These are phyloP conservation scores for Etheostoma perlongum DNA, from an alignment of 2,797 vertebrate species.

Conservation along the genomic window DNA sequence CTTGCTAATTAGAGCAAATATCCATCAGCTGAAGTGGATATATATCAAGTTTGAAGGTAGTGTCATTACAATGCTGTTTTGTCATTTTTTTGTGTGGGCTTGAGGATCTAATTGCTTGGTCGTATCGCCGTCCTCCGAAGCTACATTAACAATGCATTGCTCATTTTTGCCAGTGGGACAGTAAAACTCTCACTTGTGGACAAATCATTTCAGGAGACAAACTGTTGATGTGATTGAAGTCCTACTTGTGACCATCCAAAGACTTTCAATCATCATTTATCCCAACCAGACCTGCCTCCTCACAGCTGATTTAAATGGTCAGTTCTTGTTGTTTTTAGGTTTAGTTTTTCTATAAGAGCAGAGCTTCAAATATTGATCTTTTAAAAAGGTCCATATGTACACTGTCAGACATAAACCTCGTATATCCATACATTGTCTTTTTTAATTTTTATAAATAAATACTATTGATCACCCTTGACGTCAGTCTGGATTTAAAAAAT, in stretches of 20 bases:
- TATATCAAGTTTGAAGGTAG: conserved; percentile 23
- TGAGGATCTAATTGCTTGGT: not conserved
- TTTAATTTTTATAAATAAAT: too few relatives aligned
- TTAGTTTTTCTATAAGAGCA: not conserved
- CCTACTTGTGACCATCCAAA: conserved; percentile 19
- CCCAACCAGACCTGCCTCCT: conserved; percentile 19
- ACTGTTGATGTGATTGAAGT: conserved; percentile 40
- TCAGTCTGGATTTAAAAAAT: too few relatives aligned
- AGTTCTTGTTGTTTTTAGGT: conserved; percentile 8
- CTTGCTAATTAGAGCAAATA: conserved; percentile 52
- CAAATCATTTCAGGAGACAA: conserved; percentile 34
- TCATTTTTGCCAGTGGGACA: conserved; percentile 27
- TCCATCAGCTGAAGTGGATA: conserved; percentile 38
- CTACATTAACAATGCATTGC: conserved; percentile 25
- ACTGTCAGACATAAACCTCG: too few relatives aligned
- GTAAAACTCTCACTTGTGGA: conserved; percentile 33
- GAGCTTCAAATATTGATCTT: conserved; percentile 15
- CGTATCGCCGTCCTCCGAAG: not conserved
- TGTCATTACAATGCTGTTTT: conserved; percentile 22
- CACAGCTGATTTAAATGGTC: conserved; percentile 30
- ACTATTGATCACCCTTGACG: too few relatives aligned
- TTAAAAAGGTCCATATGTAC: not conserved
- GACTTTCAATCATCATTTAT: conserved; percentile 39
- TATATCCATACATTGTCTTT: too few relatives aligned
- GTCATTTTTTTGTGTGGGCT: conserved; percentile 21